phyloP scores from a whole-genome alignment of 2,113 vertebrate species.

The Mirounga angustirostris region DNA sequence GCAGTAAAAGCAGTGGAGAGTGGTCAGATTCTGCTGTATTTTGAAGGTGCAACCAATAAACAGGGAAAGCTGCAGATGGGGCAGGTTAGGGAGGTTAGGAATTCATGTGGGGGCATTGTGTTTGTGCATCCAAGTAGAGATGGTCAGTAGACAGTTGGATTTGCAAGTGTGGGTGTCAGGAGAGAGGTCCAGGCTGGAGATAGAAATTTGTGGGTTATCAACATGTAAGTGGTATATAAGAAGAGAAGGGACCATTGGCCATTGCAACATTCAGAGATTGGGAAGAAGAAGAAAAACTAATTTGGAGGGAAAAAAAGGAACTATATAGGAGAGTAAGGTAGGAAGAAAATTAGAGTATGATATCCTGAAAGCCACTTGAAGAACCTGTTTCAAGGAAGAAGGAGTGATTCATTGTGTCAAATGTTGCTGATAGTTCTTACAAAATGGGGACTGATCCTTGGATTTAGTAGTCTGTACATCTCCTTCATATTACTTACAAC shows the following conservation, averaged over 20 bases:
- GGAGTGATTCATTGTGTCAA: neutral
- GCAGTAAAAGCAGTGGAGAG: neutral
- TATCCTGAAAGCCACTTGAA: neutral
- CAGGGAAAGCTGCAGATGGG: neutral
- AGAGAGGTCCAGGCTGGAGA: neutral
- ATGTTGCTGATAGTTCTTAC: neutral
- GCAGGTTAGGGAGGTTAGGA: neutral
- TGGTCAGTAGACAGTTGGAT: neutral
- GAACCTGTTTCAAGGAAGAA: neutral
- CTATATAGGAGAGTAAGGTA: neutral
- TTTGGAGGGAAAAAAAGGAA: neutral
- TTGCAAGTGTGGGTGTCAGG: neutral
- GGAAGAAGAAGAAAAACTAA: neutral
- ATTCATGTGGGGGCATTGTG: neutral
- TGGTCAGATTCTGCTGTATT: neutral
- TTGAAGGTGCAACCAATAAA: neutral
- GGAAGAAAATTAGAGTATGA: neutral
- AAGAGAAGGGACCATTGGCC: neutral
- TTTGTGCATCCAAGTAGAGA: neutral
- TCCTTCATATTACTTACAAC: neutral
- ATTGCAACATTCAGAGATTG: neutral
- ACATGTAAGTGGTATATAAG: neutral
- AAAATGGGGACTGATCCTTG: neutral
- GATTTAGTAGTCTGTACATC: neutral
- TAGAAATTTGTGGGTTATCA: neutral